phyloP scores from a whole-genome alignment of 2,797 vertebrate genomes.

The Lophotriccus pileatus region DNA sequence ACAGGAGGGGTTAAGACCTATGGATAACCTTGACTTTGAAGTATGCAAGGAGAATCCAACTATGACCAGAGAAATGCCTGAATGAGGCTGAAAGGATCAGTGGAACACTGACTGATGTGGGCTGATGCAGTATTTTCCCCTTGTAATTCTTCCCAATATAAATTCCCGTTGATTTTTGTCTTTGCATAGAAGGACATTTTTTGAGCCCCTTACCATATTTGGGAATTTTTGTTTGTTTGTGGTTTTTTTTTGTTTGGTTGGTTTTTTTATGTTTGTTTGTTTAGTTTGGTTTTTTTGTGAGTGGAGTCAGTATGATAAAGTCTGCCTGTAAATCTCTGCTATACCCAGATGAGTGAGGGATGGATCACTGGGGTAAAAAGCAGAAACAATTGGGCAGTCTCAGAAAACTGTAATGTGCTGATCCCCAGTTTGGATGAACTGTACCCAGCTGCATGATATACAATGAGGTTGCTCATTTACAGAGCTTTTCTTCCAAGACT shows the following conservation, averaged over 20 bases:
- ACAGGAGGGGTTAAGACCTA: neutral
- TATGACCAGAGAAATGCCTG: neutral
- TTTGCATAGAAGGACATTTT: neutral
- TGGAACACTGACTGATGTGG: neutral
- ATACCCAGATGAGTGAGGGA: neutral
- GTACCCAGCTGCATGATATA: constrained; percentile 36
- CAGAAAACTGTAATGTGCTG: neutral
- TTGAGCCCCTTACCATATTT: neutral
- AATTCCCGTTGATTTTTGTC: neutral
- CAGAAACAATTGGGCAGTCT: neutral
- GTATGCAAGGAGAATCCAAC: neutral
- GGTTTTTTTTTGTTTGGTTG: neutral
- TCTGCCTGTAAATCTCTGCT: neutral
- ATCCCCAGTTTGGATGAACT: constrained; percentile 22
- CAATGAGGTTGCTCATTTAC: constrained; percentile 28
- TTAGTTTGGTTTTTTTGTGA: neutral
- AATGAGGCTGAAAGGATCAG: neutral
- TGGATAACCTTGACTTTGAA: neutral
- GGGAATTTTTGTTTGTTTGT: neutral
- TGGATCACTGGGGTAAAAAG: neutral
- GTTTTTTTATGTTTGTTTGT: neutral
- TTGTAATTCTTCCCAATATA: neutral
- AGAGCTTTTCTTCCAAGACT: constrained; percentile 31
- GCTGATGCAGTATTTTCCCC: neutral
- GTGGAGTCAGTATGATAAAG: neutral